These are phyloP conservation scores for Glossophaga mutica DNA, from an alignment of 2,797 vertebrate genomes.

Conservation along the genomic window DNA sequence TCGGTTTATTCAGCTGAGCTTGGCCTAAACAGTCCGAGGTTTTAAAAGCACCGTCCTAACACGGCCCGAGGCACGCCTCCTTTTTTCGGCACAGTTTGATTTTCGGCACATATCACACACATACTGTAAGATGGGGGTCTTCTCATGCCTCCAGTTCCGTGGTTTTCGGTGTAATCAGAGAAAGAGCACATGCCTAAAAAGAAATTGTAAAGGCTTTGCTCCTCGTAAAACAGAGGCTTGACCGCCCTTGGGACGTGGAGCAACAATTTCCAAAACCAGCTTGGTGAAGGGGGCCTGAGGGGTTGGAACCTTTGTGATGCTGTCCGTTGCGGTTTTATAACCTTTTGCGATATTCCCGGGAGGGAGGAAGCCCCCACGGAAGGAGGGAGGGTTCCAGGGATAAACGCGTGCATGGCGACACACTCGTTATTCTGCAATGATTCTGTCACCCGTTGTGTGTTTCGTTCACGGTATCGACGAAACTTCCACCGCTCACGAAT, in stretches of 20 bases:
- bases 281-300: not conserved
- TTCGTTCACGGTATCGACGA: rapidly evolving
- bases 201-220: not conserved
- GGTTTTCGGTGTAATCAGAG: not conserved
- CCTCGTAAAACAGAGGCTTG: not conserved
- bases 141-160: not conserved
- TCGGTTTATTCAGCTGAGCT: not conserved
- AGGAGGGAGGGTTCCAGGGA: not conserved
- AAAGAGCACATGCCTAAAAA: not conserved
- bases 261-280: not conserved
- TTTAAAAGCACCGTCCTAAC: not conserved
- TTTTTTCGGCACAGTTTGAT: no score
- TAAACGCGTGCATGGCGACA: rapidly evolving
- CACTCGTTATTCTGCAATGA: not conserved
- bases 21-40: not conserved
- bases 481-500: no score
- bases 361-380: not conserved
- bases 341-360: not conserved
- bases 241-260: not conserved
- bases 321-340: rapidly evolving
- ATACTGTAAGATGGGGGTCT: no score
- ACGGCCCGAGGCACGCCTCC: not conserved
- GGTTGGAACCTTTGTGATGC: no score
- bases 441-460: not conserved
- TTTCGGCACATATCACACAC: rapidly evolving